These are phyloP conservation scores for Urophycis tenuis DNA, from an alignment of 2,797 vertebrate species.

Conservation along the genomic window DNA sequence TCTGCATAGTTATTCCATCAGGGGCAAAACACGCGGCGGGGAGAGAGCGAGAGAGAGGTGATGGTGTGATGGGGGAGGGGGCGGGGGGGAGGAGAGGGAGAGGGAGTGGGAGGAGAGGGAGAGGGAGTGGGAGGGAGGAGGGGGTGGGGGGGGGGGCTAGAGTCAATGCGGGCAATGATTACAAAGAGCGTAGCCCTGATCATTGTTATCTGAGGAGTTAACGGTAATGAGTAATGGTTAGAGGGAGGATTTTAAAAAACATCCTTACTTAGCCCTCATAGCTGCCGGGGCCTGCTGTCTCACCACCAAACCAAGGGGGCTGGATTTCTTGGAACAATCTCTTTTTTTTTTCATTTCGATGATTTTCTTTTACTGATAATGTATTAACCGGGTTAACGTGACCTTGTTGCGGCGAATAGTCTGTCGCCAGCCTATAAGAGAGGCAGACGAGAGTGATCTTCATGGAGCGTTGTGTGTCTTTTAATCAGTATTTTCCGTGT, in stretches of 20 bases:
- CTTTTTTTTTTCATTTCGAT: neutral
- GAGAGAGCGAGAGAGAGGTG: neutral
- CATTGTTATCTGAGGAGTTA: slow-evolving; percentile 2
- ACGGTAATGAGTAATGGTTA: neutral
- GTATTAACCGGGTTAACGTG: neutral
- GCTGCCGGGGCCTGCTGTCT: neutral
- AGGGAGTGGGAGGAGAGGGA: neutral
- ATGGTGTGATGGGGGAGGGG: neutral
- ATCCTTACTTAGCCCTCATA: neutral
- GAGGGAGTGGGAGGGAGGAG: neutral
- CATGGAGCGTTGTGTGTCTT: neutral
- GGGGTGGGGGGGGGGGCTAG: neutral
- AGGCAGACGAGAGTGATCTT: neutral
- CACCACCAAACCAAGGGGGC: neutral
- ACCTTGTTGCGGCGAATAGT: neutral
- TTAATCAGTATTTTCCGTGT: neutral
- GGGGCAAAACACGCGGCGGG: neutral
- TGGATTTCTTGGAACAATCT: neutral
- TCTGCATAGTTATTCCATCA: slow-evolving; percentile 19
- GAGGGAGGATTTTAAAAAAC: slow-evolving; percentile 7
- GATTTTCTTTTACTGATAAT: neutral
- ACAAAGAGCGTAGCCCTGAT: slow-evolving; percentile 6
- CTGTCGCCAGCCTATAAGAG: neutral
- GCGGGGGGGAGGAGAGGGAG: no score
- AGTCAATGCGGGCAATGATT: slow-evolving; percentile 11